A percentile compares a stretch with the other conserved stretches of the same genome.
Conservation (phyloP, 2,113 vertebrate genomes). For the Oriolus oriolus region DNA sequence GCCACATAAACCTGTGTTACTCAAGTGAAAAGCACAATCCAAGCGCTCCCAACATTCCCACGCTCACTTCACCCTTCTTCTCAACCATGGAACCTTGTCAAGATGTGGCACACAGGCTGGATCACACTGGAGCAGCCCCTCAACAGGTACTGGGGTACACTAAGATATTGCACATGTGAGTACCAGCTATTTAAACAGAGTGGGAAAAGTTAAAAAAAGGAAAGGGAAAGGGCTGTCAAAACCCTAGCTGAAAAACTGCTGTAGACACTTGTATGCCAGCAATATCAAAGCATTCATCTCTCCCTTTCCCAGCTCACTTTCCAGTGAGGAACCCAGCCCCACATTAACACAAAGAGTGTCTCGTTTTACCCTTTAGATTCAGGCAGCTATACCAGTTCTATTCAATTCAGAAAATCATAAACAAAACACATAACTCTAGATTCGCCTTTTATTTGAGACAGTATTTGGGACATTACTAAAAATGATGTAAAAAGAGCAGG, state of each 20-base stretch:
- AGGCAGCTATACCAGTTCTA: neutral
- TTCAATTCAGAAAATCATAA: neutral
- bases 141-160: neutral
- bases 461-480: neutral
- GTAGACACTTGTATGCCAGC: neutral
- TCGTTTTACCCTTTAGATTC: neutral
- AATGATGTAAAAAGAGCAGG: neutral
- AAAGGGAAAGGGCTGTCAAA: neutral
- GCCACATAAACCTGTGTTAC: neutral
- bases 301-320: neutral
- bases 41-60: neutral
- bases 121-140: neutral
- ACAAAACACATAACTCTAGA: neutral
- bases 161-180: rapidly evolving
- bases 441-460: neutral
- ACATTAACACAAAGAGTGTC: neutral
- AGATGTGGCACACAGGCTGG: neutral
- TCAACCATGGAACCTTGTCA: neutral
- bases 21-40: neutral
- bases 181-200: neutral
- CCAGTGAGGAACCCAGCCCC: neutral
- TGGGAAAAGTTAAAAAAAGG: neutral
- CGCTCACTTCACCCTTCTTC: neutral
- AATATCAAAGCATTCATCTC: neutral
- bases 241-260: neutral